phyloP scores from a whole-genome alignment of 2,888 invertebrate species.

The Drosophila crucigera region DNA sequence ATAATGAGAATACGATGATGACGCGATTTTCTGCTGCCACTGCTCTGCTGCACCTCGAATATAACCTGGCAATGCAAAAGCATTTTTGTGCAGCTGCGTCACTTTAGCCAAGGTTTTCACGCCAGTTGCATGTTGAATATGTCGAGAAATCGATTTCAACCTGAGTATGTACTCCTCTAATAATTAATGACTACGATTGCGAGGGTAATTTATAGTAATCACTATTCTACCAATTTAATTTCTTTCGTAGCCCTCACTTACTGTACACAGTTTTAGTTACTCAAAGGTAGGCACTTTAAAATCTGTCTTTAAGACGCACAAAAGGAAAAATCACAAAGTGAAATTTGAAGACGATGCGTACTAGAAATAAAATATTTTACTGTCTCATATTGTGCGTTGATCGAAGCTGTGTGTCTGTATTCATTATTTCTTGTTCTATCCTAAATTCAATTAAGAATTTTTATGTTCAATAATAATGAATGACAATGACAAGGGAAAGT shows the following conservation, averaged over 20 bases:
- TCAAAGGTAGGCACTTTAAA: not conserved
- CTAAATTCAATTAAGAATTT: not conserved
- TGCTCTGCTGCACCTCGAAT: slow-evolving; percentile 6
- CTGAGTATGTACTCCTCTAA: slow-evolving; percentile 15
- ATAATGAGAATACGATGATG: slow-evolving; percentile 22
- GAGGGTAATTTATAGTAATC: slow-evolving; percentile 17
- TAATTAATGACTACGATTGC: not conserved
- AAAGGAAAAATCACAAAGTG: too few species aligned
- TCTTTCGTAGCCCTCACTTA: not conserved
- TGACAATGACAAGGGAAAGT: not conserved
- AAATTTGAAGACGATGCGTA: not conserved
- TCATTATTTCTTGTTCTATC: not conserved
- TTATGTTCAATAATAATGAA: not conserved
- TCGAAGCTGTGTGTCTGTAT: not conserved
- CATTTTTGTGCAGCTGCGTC: slow-evolving; percentile 20
- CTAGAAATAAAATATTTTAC: not conserved
- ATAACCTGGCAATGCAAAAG: not conserved
- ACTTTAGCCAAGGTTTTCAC: slow-evolving; percentile 30
- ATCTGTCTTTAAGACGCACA: not conserved
- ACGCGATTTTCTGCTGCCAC: slow-evolving; percentile 22
- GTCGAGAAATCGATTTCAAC: slow-evolving; percentile 25
- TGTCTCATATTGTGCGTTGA: not conserved
- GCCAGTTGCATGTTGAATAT: slow-evolving; percentile 15
- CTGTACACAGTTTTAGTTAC: not conserved
- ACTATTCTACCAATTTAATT: slow-evolving; percentile 1